Evolutionary conservation across 1,140 invertebrate genomes (phyloP).

Genomic region (Coptotermes formosanus): DNA sequence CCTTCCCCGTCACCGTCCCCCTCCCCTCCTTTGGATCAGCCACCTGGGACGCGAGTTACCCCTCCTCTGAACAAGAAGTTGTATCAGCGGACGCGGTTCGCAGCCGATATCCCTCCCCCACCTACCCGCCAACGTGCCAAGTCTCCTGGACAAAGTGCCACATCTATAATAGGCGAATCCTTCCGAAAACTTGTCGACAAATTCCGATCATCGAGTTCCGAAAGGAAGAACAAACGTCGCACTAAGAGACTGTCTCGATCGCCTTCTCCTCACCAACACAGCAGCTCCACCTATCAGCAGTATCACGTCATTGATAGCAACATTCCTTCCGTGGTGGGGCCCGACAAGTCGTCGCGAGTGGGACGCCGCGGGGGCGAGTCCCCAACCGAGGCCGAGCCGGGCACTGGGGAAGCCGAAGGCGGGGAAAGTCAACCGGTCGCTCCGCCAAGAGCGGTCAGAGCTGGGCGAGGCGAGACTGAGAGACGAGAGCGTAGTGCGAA

Average conservation of each 20-base stretch:
- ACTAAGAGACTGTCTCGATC: constrained; percentile 48
- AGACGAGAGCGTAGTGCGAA: constrained; percentile 2
- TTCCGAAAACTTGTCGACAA: constrained; percentile 75
- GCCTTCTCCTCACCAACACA: constrained; percentile 39
- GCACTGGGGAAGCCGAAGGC: constrained; percentile 38
- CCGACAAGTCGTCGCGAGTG: constrained; percentile 12
- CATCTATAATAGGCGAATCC: constrained; percentile 54
- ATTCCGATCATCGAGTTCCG: constrained; percentile 69
- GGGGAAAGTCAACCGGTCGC: constrained; percentile 36
- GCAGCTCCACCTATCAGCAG: constrained; percentile 55
- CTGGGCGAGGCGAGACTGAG: not conserved
- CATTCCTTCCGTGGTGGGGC: not conserved
- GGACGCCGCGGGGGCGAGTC: constrained; percentile 35
- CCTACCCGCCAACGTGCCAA: constrained; percentile 16
- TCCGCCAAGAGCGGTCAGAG: constrained; percentile 38
- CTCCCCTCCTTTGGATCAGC: constrained; percentile 38
- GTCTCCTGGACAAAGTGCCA: constrained; percentile 46
- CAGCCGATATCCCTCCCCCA: constrained; percentile 52
- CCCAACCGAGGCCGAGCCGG: constrained; percentile 37
- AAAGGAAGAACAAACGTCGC: constrained; percentile 54
- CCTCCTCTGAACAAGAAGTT: constrained; percentile 47
- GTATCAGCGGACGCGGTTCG: constrained; percentile 48
- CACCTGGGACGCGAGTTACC: constrained; percentile 41
- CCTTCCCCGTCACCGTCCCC: constrained; percentile 49
- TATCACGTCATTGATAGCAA: constrained; percentile 59